A percentile compares a stretch with the other conserved stretches of the same genome.
Evolutionary conservation across 1,140 invertebrate species (phyloP).

Genomic region (Plutomurus gul): DNA sequence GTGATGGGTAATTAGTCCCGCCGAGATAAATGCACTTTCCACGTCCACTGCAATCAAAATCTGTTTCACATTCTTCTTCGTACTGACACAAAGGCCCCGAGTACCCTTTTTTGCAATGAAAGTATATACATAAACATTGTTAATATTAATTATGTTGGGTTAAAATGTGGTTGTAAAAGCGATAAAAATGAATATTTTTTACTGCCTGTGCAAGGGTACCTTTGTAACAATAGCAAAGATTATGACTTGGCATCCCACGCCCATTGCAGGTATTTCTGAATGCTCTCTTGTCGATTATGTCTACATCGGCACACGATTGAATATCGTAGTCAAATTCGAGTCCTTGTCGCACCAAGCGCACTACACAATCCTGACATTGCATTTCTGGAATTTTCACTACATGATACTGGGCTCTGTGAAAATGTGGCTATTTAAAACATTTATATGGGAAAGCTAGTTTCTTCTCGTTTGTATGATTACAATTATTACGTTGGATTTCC

Average conservation of each 20-base stretch:
- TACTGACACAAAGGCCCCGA: slow-evolving; percentile 82
- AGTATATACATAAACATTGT: too few species aligned
- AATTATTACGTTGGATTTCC: slow-evolving; percentile 74
- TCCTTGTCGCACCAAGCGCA: slow-evolving; percentile 84
- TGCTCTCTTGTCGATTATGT: slow-evolving; percentile 61
- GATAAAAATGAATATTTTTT: not conserved
- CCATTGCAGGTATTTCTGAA: slow-evolving; percentile 81
- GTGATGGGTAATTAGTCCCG: slow-evolving; percentile 76
- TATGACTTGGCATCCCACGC: slow-evolving; percentile 75
- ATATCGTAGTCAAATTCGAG: slow-evolving; percentile 80
- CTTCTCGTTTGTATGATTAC: not conserved
- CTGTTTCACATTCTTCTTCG: slow-evolving; percentile 77
- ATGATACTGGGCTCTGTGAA: slow-evolving; percentile 75
- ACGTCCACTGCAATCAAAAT: slow-evolving; percentile 73
- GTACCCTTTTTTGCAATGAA: too few species aligned
- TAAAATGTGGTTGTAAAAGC: too few species aligned
- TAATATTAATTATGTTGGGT: too few species aligned
- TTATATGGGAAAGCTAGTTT: too few species aligned
- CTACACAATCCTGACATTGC: slow-evolving; percentile 84
- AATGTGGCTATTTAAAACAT: too few species aligned
- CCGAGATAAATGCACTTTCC: slow-evolving; percentile 81
- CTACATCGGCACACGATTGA: slow-evolving; percentile 94
- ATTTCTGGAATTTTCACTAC: slow-evolving; percentile 80
- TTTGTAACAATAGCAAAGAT: slow-evolving; percentile 57
- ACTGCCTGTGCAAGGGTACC: too few species aligned